Evolutionary conservation across 2,113 vertebrate genomes (phyloP).

Genomic region (Sturnus vulgaris): DNA sequence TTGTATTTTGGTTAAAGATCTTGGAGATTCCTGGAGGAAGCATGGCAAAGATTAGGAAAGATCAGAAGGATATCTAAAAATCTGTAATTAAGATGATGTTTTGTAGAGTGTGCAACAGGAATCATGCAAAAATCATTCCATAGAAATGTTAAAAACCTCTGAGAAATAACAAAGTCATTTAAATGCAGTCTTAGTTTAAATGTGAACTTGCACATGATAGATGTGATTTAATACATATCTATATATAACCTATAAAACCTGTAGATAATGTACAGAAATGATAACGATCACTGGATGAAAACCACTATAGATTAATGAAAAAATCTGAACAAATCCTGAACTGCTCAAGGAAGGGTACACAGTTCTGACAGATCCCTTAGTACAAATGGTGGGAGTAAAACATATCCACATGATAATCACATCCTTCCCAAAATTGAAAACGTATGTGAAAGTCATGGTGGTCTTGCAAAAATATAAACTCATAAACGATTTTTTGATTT

Average conservation of each 20-base stretch:
- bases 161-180: background rate
- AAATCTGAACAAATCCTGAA: conserved; percentile 52
- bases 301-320: conserved; percentile 28
- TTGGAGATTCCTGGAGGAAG: background rate
- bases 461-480: conserved; percentile 76
- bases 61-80: background rate
- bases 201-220: background rate
- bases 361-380: conserved; percentile 66
- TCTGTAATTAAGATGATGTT: background rate
- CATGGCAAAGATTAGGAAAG: background rate
- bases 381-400: conserved; percentile 78
- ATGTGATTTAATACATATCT: background rate
- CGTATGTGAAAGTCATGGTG: conserved; percentile 81
- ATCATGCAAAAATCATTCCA: background rate
- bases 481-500: conserved; percentile 73
- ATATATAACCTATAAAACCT: background rate
- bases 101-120: background rate
- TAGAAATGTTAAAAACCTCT: background rate
- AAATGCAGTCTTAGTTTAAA: background rate
- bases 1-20: background rate
- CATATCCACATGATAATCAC: conserved; percentile 80
- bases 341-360: conserved; percentile 45
- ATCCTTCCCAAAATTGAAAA: conserved; percentile 79
- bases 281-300: conserved; percentile 31
- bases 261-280: background rate